Evolutionary conservation across 2,888 invertebrate genomes (phyloP), one percentile per base, ranked within the genome.

Genomic region (Apocheima hispidaria): DNA sequence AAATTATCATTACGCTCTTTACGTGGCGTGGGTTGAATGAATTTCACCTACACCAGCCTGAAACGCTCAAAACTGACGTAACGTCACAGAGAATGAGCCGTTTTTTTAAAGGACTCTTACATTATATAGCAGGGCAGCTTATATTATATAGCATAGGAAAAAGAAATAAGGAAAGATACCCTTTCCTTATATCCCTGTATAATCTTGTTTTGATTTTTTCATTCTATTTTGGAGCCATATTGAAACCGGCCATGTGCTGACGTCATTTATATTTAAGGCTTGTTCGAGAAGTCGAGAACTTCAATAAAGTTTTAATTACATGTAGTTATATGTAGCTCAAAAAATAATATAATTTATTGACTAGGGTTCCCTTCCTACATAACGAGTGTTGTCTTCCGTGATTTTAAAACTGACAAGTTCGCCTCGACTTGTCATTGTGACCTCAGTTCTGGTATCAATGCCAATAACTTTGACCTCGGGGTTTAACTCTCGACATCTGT

Each of bases 1-100:
- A 43, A 41, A 63, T 33, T 62, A 65, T 60, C 52, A 59, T 50
- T 33, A 53, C 50, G 36, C 36, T 41, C 6, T 21, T n/a, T 44
- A 26, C 4, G 7, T 10, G 0, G 16, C 4, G 7, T 10, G 0
- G 16, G 28, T 14, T 28, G 10, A 44, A 28, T 44, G 28, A 20
- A 23, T 41, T 44, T 43, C 43, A 43, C 43, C 23, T 23, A 40
- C 40, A 41, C 41, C 21, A 20, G 38, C 18, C 12, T 12, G n/a
- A 23, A 40, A 40, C 20, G 2, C 12, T 40, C 0, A 23, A 12
- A 23, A 21, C 21, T n/a, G 12, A 43, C 38, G 18, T 36, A 16
- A 16, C 5, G 36, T 30, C 2, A 6, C 10, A 9, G 2, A 6
- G 3, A 6, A 30, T 30, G 9, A 30, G 7, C 30, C 2, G 6